Evolutionary conservation across 2,113 vertebrate species (phyloP).

Genomic region (Misgurnus anguillicaudatus): DNA sequence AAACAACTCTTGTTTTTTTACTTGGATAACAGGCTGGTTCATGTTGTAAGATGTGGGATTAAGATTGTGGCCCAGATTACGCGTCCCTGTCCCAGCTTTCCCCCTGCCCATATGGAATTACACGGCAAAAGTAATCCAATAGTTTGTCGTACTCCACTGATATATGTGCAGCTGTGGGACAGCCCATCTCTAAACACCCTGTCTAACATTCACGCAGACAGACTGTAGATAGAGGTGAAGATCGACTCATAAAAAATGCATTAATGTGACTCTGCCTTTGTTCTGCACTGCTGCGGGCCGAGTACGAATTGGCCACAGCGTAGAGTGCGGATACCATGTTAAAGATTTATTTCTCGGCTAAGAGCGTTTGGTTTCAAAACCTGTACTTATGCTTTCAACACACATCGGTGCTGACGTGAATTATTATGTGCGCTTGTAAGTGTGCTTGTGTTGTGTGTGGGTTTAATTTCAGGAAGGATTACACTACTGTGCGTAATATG

Average conservation of each 20-base stretch:
- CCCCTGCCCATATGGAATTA: constrained; percentile 45
- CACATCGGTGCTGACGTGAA: constrained; percentile 11
- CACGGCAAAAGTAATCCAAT: constrained; percentile 45
- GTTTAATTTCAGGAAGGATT: constrained; percentile 8
- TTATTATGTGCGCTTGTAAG: constrained; percentile 32
- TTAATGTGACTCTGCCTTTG: constrained; percentile 54
- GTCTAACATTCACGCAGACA: not conserved
- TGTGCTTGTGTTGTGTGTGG: constrained; percentile 28
- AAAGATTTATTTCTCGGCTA: constrained; percentile 33
- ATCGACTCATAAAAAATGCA: constrained; percentile 66
- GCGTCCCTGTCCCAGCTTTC: constrained; percentile 10
- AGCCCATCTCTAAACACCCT: constrained; percentile 22
- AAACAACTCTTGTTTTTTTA: constrained; percentile 24
- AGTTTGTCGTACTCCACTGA: constrained; percentile 29
- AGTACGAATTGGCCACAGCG: constrained; percentile 6
- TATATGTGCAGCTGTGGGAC: constrained; percentile 16
- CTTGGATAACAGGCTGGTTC: constrained; percentile 45
- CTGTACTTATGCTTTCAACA: constrained; percentile 24
- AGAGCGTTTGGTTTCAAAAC: constrained; percentile 22
- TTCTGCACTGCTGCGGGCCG: constrained; percentile 33
- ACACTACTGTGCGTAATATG: not conserved
- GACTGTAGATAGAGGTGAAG: constrained; percentile 29
- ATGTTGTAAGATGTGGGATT: constrained; percentile 48
- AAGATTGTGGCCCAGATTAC: constrained; percentile 43
- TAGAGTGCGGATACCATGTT: constrained; percentile 14